Evolutionary conservation across 2,113 vertebrate species (phyloP), one percentile per base, ranked within the genome.

Genomic region (Empidonax alnorum): DNA sequence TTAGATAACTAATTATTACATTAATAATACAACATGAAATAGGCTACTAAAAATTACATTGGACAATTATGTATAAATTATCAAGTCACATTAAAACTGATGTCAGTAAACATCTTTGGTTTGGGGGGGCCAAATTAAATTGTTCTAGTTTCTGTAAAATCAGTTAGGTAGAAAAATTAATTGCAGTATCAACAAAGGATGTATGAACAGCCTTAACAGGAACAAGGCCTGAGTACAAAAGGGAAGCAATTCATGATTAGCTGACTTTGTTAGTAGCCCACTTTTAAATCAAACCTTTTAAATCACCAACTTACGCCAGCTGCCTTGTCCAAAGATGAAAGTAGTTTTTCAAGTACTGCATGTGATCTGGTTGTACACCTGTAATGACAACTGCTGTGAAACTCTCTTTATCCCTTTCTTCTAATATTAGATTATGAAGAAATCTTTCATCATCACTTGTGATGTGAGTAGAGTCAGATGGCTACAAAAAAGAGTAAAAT

Each of bases 331-430:
- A 99, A 73, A 97, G 95, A 52, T 94, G 58, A 63, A 98, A 99
- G 84, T 98, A 88, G 14, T 98, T 96, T 97, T 98, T 99, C 94
- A 99, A 97, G 89, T 98, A 98, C 41, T 94, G 91, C 66, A 99
- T 95, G 65, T 99, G 98, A 24, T 98, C 97, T 56, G 97, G 89
- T 33, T 97, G 97, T 23, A 99, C 93, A 73, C 98, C 98, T 73
- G 98, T 99, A 81, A 99, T 98, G 55, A 99, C 92, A 82, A 99
- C 98, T 25, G 98, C 98, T 67, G 99, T 99, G 97, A 99, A 99
- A 94, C 98, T 98, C 49, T 98, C 91, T 95, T 98, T 99, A 44
- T 93, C 94, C 37, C 73, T 89, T 92, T 99, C 99, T 92, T 99
- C 99, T 66, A 86, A 24, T 44, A 99, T 99, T 69, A 99, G 96